These are phyloP conservation scores for Cyphomyrus plagiostoma DNA, from an alignment of 2,113 vertebrate genomes.

Conservation along the genomic window DNA sequence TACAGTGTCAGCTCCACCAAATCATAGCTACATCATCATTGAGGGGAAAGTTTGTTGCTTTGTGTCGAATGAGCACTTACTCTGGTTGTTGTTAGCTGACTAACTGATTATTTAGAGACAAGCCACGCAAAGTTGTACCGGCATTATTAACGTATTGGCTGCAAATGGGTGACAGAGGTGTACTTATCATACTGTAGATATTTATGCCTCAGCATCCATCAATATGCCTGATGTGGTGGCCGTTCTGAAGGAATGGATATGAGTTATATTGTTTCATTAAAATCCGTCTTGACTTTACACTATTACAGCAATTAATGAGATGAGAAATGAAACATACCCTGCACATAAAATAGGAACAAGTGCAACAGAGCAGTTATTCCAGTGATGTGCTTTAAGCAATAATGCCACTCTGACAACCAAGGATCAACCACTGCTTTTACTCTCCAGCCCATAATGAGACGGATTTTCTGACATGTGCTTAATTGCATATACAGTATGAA, in stretches of 20 bases:
- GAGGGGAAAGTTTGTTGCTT: neutral
- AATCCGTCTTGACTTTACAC: conserved; percentile 54
- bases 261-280: conserved; percentile 54
- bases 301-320: conserved; percentile 47
- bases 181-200: neutral
- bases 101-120: neutral
- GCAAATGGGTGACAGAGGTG: neutral
- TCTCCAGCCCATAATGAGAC: conserved; percentile 39
- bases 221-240: conserved; percentile 33
- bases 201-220: neutral
- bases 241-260: conserved; percentile 34
- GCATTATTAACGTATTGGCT: neutral
- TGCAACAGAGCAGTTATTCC: conserved; percentile 27
- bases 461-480: conserved; percentile 56
- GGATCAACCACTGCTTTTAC: conserved; percentile 45
- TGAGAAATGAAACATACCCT: conserved; percentile 43
- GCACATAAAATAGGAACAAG: conserved; percentile 41
- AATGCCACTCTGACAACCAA: conserved; percentile 50
- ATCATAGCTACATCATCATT: neutral
- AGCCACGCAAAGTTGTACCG: neutral
- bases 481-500: conserved; percentile 48
- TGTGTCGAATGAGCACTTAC: neutral
- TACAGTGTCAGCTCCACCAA: neutral
- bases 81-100: neutral
- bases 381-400: conserved; percentile 44